Evolutionary conservation across 2,113 vertebrate genomes (phyloP).

Genomic region (Phasianus colchicus): DNA sequence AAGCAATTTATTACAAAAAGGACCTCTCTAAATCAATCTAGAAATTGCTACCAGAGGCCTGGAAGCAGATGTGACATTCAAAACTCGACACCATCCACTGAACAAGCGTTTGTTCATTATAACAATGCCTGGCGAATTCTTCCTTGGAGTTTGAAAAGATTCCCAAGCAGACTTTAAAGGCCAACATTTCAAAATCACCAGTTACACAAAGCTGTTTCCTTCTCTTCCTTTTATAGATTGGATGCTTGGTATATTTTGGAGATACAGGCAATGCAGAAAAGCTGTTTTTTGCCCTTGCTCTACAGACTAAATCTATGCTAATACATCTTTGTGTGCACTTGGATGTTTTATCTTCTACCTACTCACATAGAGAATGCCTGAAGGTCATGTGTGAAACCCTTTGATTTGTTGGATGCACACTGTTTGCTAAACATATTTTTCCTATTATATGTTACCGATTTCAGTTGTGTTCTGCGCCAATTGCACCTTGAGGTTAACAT

Average conservation of each 20-base stretch:
- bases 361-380: neutral
- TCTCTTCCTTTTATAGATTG: neutral
- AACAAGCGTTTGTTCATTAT: neutral
- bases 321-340: fast-evolving
- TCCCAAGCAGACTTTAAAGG: neutral
- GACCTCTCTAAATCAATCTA: constrained; percentile 67
- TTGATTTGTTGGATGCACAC: neutral
- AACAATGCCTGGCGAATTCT: fast-evolving
- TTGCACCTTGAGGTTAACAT: constrained; percentile 45
- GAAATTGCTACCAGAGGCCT: neutral
- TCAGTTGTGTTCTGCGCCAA: neutral
- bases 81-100: neutral
- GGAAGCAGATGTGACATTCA: neutral
- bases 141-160: neutral
- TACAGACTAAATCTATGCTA: neutral
- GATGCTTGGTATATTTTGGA: neutral
- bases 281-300: neutral
- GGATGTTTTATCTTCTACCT: neutral
- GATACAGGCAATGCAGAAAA: neutral
- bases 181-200: neutral
- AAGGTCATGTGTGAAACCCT: neutral
- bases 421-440: neutral
- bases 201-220: neutral
- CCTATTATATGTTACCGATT: neutral
- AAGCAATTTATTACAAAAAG: constrained; percentile 64